phyloP scores from a whole-genome alignment of 2,797 vertebrate species.

The Phataginus tetradactyla region DNA sequence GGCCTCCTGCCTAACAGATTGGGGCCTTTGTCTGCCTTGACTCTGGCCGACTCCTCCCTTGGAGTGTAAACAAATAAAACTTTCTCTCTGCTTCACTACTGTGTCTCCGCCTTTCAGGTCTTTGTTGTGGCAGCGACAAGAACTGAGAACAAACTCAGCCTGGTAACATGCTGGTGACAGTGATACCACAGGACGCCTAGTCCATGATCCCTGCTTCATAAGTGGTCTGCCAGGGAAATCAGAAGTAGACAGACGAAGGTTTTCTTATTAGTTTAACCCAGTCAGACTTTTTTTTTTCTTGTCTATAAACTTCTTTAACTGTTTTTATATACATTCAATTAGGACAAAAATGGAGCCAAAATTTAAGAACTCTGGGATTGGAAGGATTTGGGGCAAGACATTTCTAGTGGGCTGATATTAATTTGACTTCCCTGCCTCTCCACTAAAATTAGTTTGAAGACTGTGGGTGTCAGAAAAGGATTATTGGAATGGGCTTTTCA shows the following conservation, averaged over 20 bases:
- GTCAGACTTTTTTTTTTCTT: not conserved
- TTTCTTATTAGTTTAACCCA: slow-evolving; percentile 20
- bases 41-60: too few species aligned
- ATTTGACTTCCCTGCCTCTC: slow-evolving; percentile 1
- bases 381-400: slow-evolving; percentile 10
- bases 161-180: not conserved
- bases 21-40: too few species aligned
- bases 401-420: slow-evolving; percentile 44
- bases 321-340: slow-evolving; percentile 3
- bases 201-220: not conserved
- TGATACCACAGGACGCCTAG: not conserved
- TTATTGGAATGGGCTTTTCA: not conserved
- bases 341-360: slow-evolving; percentile 18
- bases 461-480: slow-evolving; percentile 8
- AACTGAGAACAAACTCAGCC: too few species aligned
- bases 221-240: not conserved
- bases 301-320: not conserved
- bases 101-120: too few species aligned
- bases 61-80: too few species aligned
- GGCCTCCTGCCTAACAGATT: too few species aligned
- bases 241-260: not conserved
- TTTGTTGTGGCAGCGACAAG: too few species aligned
- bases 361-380: slow-evolving; percentile 36
- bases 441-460: slow-evolving; percentile 55
- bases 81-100: too few species aligned